Conservation (phyloP, 2,113 vertebrate genomes). For the Murina feae region DNA sequence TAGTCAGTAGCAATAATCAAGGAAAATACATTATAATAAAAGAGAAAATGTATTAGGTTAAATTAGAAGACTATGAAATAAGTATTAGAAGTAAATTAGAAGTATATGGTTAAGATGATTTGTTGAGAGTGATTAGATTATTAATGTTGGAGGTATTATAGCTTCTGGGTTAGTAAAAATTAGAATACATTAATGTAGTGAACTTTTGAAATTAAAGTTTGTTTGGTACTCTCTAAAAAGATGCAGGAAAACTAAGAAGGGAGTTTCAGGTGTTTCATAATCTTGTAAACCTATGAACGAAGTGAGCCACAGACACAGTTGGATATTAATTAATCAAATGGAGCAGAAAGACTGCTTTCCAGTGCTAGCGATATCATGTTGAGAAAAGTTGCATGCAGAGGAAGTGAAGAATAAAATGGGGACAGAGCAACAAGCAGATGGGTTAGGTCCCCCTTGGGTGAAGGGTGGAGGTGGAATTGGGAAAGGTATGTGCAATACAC, state of each 20-base stretch:
- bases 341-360: slow-evolving; percentile 55
- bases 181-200: background rate
- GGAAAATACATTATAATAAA: background rate
- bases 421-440: slow-evolving; percentile 46
- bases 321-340: slow-evolving; percentile 70
- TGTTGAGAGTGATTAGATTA: background rate
- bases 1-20: background rate
- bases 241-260: background rate
- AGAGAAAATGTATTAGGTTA: background rate
- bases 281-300: slow-evolving; percentile 46
- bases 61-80: background rate
- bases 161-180: background rate
- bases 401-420: slow-evolving; percentile 34
- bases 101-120: background rate
- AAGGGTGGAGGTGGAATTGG: background rate
- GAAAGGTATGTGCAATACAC: background rate
- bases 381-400: slow-evolving; percentile 39
- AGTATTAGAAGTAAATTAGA: no score
- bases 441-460: slow-evolving; percentile 40
- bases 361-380: background rate
- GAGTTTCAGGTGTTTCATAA: slow-evolving; percentile 32
- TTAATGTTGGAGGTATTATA: background rate
- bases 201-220: background rate
- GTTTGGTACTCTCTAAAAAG: background rate
- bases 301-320: slow-evolving; percentile 59